These are phyloP conservation scores for Carassius carassius DNA, from an alignment of 2,113 vertebrate genomes.

Conservation along the genomic window DNA sequence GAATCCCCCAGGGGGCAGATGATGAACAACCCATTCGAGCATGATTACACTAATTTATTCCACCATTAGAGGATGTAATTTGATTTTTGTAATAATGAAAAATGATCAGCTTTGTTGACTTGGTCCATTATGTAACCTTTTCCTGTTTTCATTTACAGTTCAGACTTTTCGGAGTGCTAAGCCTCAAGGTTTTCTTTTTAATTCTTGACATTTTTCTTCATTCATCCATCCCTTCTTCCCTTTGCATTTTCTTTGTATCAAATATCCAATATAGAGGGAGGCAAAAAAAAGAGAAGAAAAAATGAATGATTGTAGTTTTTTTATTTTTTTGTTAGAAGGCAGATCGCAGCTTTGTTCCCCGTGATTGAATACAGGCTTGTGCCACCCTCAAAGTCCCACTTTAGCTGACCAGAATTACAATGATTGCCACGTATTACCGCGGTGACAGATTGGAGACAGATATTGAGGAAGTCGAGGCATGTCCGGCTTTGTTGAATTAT, in stretches of 20 bases:
- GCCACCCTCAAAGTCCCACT: conserved; percentile 22
- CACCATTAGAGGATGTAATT: conserved; percentile 44
- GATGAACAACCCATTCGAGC: conserved; percentile 13
- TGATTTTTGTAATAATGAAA: conserved; percentile 35
- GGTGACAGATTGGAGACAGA: conserved; percentile 58
- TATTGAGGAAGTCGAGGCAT: conserved; percentile 46
- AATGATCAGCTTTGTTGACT: conserved; percentile 25
- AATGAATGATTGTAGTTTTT: not conserved
- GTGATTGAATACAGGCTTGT: conserved; percentile 44
- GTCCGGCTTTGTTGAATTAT: conserved; percentile 50
- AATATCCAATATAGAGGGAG: conserved; percentile 8
- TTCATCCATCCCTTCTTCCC: not conserved
- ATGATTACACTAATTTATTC: conserved; percentile 42
- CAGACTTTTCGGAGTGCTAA: not conserved
- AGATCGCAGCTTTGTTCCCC: not conserved
- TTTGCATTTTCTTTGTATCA: conserved; percentile 16
- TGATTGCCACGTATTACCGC: conserved; percentile 51
- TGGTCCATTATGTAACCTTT: conserved; percentile 8
- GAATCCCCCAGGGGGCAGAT: conserved; percentile 11
- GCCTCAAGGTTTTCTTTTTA: conserved; percentile 7
- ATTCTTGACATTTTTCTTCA: conserved; percentile 22
- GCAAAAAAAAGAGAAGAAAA: conserved; percentile 17
- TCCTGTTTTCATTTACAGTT: not conserved
- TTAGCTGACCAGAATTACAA: conserved; percentile 22
- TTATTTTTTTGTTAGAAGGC: conserved; percentile 23